Base-by-base conservation (phyloP, 2,113 vertebrate genomes). In the Columba livia region DNA sequence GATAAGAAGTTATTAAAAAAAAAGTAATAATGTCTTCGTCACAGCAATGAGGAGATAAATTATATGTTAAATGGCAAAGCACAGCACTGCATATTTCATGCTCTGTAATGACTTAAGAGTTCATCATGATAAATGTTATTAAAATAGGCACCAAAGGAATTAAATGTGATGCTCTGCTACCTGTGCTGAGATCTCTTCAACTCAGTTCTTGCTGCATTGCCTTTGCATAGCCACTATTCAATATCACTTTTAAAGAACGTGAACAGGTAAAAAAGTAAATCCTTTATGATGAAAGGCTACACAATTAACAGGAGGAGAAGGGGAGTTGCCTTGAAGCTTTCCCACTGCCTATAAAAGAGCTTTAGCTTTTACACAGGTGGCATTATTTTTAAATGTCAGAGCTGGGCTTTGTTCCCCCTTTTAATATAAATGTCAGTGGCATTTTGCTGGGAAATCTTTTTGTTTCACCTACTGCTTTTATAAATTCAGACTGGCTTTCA, bases 301-400 rank as follows among this genome's bases (percentile, higher is more conserved):
- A 77, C 60, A 44, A 48, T 69, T 95, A 85, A 80, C n/a, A 57
- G 66, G 85, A 15, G 28, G 48, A 81, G 80, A 62, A 47, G 51
- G 10, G 36, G 56, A 94, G 79, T 21, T 82, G 67, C 69, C 70
- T 85, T 84, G 70, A 89, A 85, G 87, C 36, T 73, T 89, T 91
- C 67, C 62, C 29, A 44, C 62, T 93, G 79, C 58, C 73, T 85
- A 15, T 72, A 66, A 91, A 96, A 73, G 44, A 19, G 25, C 44
- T 82, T 91, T 73, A 47, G 61, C 11, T 64, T 88, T 86, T 67
- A 60, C 77, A 48, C 28, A 48, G 88, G 89, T 85, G 64, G 73
- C 83, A 73, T 94, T 94, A 89, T 58, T 92, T 97, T 94, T 71
- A 96, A 97, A 95, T 97, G 96, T 97, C 95, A 96, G 31, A 71